A percentile compares a stretch with the other conserved stretches of the same genome.
phyloP scores from a whole-genome alignment of 1,140 invertebrate species.

The Sesamia nonagrioides region DNA sequence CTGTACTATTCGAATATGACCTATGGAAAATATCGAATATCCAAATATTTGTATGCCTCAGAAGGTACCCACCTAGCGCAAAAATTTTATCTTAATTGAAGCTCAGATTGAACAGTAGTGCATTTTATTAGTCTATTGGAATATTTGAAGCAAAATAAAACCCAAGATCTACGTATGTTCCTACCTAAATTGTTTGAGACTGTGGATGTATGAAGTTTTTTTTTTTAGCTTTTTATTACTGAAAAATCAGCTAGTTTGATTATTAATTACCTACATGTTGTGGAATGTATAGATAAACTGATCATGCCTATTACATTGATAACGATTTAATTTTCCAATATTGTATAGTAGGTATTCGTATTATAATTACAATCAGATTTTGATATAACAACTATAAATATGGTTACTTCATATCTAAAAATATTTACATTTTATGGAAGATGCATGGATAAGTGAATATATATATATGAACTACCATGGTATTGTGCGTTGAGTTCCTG shows the following conservation, averaged over 20 bases:
- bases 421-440: slow-evolving; percentile 64
- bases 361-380: slow-evolving; percentile 52
- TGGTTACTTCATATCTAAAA: slow-evolving; percentile 55
- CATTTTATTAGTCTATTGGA: too few relatives aligned
- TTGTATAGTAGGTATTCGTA: slow-evolving; percentile 28
- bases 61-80: too few relatives aligned
- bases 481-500: slow-evolving; percentile 51
- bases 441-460: slow-evolving; percentile 30
- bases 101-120: too few relatives aligned
- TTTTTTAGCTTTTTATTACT: background rate
- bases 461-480: slow-evolving; percentile 33
- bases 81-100: too few relatives aligned
- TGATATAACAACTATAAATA: slow-evolving; percentile 56
- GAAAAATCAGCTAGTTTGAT: background rate
- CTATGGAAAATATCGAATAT: too few relatives aligned
- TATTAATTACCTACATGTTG: slow-evolving; percentile 4
- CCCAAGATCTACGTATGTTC: too few relatives aligned
- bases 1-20: too few relatives aligned
- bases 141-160: too few relatives aligned
- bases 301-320: slow-evolving; percentile 37
- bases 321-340: slow-evolving; percentile 47
- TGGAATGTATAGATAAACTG: slow-evolving; percentile 47
- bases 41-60: too few relatives aligned
- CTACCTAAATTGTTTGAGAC: background rate
- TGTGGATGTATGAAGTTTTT: background rate